Base-by-base conservation (phyloP, 2,113 vertebrate genomes). In the Microtus montanus region DNA sequence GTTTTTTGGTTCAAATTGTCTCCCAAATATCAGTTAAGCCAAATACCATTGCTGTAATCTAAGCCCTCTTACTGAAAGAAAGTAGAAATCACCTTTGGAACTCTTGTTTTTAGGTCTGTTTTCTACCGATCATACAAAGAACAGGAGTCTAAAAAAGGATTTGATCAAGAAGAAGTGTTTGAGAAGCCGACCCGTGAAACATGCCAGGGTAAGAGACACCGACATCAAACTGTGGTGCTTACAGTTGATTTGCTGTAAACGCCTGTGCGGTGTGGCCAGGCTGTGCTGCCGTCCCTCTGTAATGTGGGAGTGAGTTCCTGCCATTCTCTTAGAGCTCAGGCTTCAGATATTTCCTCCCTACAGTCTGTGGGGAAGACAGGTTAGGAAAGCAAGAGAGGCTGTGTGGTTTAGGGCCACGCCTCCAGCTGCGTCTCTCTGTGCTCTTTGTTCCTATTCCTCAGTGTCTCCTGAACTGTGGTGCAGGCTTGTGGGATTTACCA, bases 101-200 rank as follows among this genome's bases (percentile, higher is more conserved):
- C 33, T 5, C 10, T 95, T 95, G n/a, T 96, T 98, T 97, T 93
- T 98, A 99, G 99, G 97, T 99, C 99, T 63, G 99, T 99, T 41
- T 99, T 99, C 97, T 99, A 99, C 95, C 99, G 99, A 28, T 99
- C 99, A 0, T 99, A 99, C 97, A 99, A 99, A 98, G 99, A 99
- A 95, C 99, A 99, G 96, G 99, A 99, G 96, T 99, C 99, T 5
- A 99, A 99, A 96, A 99, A 99, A 96, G 99, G 99, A 8, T 99
- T 99, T 75, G 99, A 99, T 82, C 99, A 99, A 97, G 99, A 99
- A 97, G 99, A 99, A 97, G 99, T 99, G 96, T 99, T 99, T 98
- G 99, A 99, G 98, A 99, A 99, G 96, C 99, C 99, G 24, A 99
- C 99, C 0, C 98, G 99, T 5, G 99, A 99, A 97, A 99, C 99